Evolutionary conservation across 1,140 invertebrate species (phyloP), one percentile per base, ranked within the genome.

Genomic region (Achroia grisella): DNA sequence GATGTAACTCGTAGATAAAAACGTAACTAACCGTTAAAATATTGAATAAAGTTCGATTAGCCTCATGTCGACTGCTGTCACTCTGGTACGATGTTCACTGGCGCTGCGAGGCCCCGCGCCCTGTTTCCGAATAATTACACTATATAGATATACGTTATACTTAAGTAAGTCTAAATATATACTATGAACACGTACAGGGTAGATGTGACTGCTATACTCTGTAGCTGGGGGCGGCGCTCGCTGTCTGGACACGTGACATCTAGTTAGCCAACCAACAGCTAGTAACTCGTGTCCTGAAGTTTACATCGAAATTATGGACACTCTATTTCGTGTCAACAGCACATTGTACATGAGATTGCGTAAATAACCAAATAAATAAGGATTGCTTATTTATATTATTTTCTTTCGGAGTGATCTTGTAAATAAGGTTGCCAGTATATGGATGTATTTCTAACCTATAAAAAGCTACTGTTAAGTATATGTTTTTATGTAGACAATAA

Each of bases 181-280:
- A 72, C 60, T 77, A 78, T 71, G 65, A 74, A 72, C 71, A 67
- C 71, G 78, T 81, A 85, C 81, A 85, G 81, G 81, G 81, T 85
- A 85, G 81, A 71, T 71, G 69, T 72, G 62, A 68, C 64, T 77
- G 67, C 73, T 71, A 68, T 73, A 77, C 77, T 78, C 80, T 82
- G 76, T 80, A 52, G 62, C 76, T 75, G 71, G 66, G 66, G 53
- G 71, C 48, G 62, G 53, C 60, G 63, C 68, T 68, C 63, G 62
- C 47, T 17, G 46, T 48, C 9, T 42, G 60, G 17, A 23, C 17
- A 31, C 10, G 9, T n/a, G 30, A 10, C 9, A 9, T 31, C 30
- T 9, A 35, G 33, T 50, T 64, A 52, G 56, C 44, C 48, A 45
- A 33, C 4, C 47, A 37, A 33, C 12, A 10, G 15, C 10, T 43